Evolutionary conservation across 1,140 invertebrate species (phyloP), one percentile per base, ranked within the genome.

Genomic region (Akabosia matsudoensis): DNA sequence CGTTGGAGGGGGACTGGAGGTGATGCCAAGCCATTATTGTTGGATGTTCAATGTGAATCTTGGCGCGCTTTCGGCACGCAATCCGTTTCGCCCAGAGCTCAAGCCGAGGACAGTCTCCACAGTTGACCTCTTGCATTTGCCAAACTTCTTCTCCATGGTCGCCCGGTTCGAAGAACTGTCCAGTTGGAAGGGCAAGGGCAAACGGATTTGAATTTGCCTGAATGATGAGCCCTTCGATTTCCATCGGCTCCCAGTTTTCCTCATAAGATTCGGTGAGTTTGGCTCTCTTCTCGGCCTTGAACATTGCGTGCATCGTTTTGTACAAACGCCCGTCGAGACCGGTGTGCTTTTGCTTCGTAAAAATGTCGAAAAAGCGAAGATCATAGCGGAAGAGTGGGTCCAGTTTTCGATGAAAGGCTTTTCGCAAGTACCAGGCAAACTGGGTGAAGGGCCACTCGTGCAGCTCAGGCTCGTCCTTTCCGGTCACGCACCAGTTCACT

Each of bases 401-500:
- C 1, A 16, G 34, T 3, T 52, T 52, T 51, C 26, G 4, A 14
- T 24, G 64, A 16, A 28, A 31, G 3, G 61, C 52, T 75, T 37
- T 70, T 31, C 61, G 61, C 1, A 75, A 37, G 1, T 70, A 31
- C 4, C 22, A 64, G 24, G 33, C 37, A 52, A 75, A 75, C 24
- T 75, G 74, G 31, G 24, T 75, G 16, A 31, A 52, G 7, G 74
- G 74, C 61, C 61, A 75, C 24, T 70, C 24, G 34, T 75, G 74
- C 70, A 75, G 74, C 14, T 70, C 34, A 30, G 74, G 74, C 34
- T 75, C 74, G 33, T 75, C 74, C 1, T 22, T 34, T 18, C 74
- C 74, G 2, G 74, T 75, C 0, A 75, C 34, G 24, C 74, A 75
- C 61, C 61, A 75, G 34, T 75, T 67, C 22, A 75, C 26, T 31